Conservation (phyloP, 2,888 invertebrate genomes). For the Ectobius pallidus region DNA sequence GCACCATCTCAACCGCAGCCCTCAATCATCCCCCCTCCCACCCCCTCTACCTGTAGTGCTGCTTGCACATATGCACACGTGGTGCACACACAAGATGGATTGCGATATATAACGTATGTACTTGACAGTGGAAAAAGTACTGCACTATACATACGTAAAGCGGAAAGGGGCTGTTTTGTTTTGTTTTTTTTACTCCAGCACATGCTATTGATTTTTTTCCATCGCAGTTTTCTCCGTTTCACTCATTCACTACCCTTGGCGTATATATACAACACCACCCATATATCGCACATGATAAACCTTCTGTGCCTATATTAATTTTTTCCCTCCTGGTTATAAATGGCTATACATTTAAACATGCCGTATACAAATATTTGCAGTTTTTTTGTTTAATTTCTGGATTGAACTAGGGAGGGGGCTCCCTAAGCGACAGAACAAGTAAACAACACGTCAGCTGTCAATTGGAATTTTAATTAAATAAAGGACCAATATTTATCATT, state of each 20-base stretch:
- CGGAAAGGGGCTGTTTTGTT: not conserved
- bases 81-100: constrained; percentile 33
- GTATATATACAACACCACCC: constrained; percentile 9
- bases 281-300: constrained; percentile 13
- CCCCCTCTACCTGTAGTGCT: constrained; percentile 10
- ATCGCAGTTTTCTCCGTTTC: constrained; percentile 21
- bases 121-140: constrained; percentile 24
- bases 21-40: constrained; percentile 21
- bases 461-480: constrained; percentile 31
- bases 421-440: constrained; percentile 24
- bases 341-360: not conserved
- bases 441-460: constrained; percentile 29
- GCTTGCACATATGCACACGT: constrained; percentile 28
- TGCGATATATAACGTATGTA: constrained; percentile 29
- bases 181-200: constrained; percentile 27
- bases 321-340: constrained; percentile 17
- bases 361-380: not conserved
- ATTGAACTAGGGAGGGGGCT: constrained; percentile 3
- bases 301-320: not conserved
- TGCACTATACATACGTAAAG: not conserved
- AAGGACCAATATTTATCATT: constrained; percentile 29
- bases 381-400: constrained; percentile 23
- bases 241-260: constrained; percentile 26
- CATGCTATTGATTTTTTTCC: constrained; percentile 24
- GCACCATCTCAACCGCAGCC: constrained; percentile 32